Evolutionary conservation across 2,888 invertebrate species (phyloP).

Genomic region (Sinopyrophorus schimmeli): DNA sequence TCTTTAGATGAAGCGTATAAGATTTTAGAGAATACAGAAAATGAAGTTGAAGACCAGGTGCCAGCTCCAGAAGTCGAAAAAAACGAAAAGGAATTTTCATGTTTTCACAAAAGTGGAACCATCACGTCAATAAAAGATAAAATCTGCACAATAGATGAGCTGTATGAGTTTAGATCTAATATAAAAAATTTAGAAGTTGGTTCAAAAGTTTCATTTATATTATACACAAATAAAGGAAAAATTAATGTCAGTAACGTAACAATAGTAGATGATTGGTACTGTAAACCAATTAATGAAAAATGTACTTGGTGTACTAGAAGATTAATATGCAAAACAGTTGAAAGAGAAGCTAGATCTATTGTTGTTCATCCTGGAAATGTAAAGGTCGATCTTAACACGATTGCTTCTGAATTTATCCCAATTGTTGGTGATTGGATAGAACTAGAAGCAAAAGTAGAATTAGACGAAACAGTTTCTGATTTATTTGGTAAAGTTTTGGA

Average conservation of each 20-base stretch:
- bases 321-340: conserved; percentile 54
- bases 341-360: conserved; percentile 51
- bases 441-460: conserved; percentile 64
- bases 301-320: conserved; percentile 43
- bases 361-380: conserved; percentile 61
- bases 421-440: conserved; percentile 71
- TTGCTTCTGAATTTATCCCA: conserved; percentile 68
- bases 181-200: conserved; percentile 56
- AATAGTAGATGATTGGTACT: conserved; percentile 44
- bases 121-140: conserved; percentile 61
- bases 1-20: conserved; percentile 41
- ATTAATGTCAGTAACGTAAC: conserved; percentile 56
- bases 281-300: conserved; percentile 52
- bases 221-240: conserved; percentile 36
- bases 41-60: conserved; percentile 13
- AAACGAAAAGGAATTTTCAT: conserved; percentile 32
- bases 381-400: conserved; percentile 64
- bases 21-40: conserved; percentile 34
- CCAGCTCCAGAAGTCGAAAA: conserved; percentile 9
- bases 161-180: conserved; percentile 59
- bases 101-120: conserved; percentile 56
- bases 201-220: conserved; percentile 58
- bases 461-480: conserved; percentile 61
- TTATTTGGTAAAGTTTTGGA: conserved; percentile 63
- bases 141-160: conserved; percentile 64